Conservation (phyloP, 2,113 vertebrate genomes). For the Chaetops frenatus region DNA sequence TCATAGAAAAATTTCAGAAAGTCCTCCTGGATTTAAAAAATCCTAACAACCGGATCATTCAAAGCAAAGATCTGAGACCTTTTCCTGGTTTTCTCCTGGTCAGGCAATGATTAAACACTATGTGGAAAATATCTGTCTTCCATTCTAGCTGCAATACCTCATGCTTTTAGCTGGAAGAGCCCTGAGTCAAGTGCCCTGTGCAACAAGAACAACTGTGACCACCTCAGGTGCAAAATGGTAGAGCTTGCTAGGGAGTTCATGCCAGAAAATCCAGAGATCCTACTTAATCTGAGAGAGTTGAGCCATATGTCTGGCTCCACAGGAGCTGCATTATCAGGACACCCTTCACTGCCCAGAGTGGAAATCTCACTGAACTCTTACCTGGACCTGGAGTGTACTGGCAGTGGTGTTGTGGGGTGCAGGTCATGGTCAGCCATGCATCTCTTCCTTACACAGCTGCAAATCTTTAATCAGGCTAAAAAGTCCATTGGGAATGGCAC, state of each 20-base stretch:
- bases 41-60: background rate
- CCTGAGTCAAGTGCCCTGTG: background rate
- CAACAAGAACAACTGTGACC: background rate
- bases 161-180: background rate
- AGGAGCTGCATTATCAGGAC: background rate
- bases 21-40: background rate
- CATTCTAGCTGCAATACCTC: background rate
- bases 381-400: background rate
- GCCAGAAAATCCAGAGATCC: background rate
- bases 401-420: background rate
- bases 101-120: background rate
- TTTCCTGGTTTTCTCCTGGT: background rate
- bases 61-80: background rate
- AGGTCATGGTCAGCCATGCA: background rate
- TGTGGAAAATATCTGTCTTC: background rate
- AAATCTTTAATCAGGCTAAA: background rate
- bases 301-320: background rate
- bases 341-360: background rate
- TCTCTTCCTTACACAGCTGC: background rate
- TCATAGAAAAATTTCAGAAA: background rate
- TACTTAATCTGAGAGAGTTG: background rate
- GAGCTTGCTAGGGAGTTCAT: background rate
- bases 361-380: background rate
- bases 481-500: background rate
- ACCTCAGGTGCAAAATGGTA: background rate